Percentiles rank a stretch among this genome's conserved stretches.
These are phyloP conservation scores for Ceriagrion tenellum DNA, from an alignment of 2,888 invertebrate species.

Conservation along the genomic window DNA sequence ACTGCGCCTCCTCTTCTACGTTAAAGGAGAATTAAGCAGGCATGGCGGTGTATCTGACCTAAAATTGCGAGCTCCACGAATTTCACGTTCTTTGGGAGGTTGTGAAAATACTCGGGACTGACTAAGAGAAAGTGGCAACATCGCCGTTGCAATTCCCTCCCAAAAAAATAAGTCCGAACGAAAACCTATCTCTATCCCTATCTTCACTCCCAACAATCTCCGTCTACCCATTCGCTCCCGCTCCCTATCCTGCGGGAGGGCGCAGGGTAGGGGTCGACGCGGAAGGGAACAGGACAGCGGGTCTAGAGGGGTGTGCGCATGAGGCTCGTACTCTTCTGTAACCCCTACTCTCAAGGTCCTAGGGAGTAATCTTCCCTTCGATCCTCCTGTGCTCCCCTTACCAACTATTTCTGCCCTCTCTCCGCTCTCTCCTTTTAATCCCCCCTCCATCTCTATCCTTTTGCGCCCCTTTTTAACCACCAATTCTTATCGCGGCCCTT, in stretches of 20 bases:
- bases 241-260: not conserved
- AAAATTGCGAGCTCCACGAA: too few relatives aligned
- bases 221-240: not conserved
- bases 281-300: too few relatives aligned
- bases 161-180: too few relatives aligned
- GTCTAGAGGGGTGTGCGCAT: not conserved
- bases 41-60: too few relatives aligned
- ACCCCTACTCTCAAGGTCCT: not conserved
- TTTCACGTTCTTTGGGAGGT: too few relatives aligned
- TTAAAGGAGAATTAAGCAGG: too few relatives aligned
- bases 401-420: not conserved
- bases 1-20: too few relatives aligned
- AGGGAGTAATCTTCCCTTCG: not conserved
- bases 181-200: too few relatives aligned
- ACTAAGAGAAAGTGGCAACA: too few relatives aligned
- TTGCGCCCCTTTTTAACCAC: not conserved
- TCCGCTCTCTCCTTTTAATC: not conserved
- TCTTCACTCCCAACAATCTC: not conserved
- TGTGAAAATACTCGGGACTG: too few relatives aligned
- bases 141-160: too few relatives aligned
- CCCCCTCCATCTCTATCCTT: not conserved
- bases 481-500: not conserved
- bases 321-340: not conserved
- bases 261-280: not conserved
- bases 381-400: not conserved